Evolutionary conservation across 1,140 invertebrate genomes (phyloP), one percentile per base, ranked within the genome.

Genomic region (Drosophila takahashii): DNA sequence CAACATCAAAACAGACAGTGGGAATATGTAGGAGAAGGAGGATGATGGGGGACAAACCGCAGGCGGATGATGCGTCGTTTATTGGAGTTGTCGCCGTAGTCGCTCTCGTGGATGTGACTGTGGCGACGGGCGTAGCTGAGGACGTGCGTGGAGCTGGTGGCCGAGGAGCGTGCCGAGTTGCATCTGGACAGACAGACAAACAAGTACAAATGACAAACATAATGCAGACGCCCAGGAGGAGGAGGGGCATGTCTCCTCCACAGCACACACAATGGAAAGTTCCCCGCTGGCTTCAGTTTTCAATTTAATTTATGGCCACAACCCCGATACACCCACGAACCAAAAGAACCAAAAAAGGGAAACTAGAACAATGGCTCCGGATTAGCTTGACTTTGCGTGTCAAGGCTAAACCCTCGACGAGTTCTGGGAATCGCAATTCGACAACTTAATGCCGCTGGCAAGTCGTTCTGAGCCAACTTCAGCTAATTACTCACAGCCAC

Each of bases 121-220:
- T 87, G 83, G 36, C 83, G 75, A 77, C 75, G 84, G 10, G 83
- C 84, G 67, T 87, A 87, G 71, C 79, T 77, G 50, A 87, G 84
- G 26, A 89, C 83, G 71, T 89, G 80, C 9, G 75, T 89, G 48
- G 84, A 87, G 64, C 83, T 87, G 76, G 70, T 58, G 34, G 54
- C 81, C 42, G 79, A 54, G 36, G 59, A 58, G 45, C 69, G 77
- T 54, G 83, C 71, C 44, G 84, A 87, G 59, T 72, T 57, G 76
- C 84, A 87, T 87, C 83, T 87, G 65, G 60, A 58, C 41, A 67
- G 57, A 57, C 39, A 65, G 58, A 62, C 48, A 50, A 54, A 67
- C 34, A 41, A 57, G 37, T 61, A 73, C 57, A 65, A 51, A 66
- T 44, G 42, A 59, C 50, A 52, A 54, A 58, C 18, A 71, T 37